phyloP scores from a whole-genome alignment of 2,113 vertebrate species.

The Lynx canadensis region DNA sequence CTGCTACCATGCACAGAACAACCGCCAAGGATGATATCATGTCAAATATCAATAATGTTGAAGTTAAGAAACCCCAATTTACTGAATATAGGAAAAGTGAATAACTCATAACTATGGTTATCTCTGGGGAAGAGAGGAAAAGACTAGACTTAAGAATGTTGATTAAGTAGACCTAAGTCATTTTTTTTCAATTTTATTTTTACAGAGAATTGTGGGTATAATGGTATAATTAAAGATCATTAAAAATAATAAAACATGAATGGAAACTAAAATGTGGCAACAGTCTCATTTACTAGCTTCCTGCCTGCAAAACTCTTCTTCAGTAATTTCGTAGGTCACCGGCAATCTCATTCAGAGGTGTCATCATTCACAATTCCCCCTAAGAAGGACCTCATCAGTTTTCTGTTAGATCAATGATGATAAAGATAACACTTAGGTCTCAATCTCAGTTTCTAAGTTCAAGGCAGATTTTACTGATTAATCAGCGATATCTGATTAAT shows the following conservation, averaged over 20 bases:
- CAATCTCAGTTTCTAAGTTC: not conserved
- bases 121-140: not conserved
- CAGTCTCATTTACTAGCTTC: not conserved
- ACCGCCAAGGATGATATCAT: not conserved
- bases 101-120: not conserved
- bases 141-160: not conserved
- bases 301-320: not conserved
- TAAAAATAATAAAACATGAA: not conserved
- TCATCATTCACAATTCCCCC: not conserved
- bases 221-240: not conserved
- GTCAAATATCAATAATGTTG: not conserved
- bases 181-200: constrained; percentile 2
- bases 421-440: not conserved
- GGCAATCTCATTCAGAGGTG: not conserved
- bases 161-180: not conserved
- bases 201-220: not conserved
- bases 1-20: not conserved
- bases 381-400: not conserved
- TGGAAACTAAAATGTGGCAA: not conserved
- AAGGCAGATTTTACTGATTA: not conserved
- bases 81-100: not conserved
- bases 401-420: not conserved
- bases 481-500: not conserved
- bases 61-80: not conserved
- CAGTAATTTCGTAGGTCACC: not conserved